Base-by-base conservation (phyloP, 2,113 vertebrate genomes). In the Platichthys flesus region DNA sequence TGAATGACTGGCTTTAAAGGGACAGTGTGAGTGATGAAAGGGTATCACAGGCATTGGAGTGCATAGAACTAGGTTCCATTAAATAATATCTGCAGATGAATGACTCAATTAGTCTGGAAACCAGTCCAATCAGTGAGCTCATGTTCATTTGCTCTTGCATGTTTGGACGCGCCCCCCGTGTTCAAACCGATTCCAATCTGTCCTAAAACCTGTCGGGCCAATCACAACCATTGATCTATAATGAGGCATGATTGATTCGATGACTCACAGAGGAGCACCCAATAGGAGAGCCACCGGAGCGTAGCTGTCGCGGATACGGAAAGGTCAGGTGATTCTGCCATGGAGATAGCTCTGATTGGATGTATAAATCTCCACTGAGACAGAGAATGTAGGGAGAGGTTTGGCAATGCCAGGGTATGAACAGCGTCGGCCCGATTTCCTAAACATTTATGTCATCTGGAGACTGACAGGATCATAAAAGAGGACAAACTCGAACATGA, bases 31-130 rank as follows among this genome's bases (percentile, higher is more conserved):
- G 31, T 7, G 31, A 31, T 7, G 31, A 31, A 51, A 20, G 24
- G 23, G 47, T 69, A 37, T 56, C 23, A 26, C 37, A 40, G 59
- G 42, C 8, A 3, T 28, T 16, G n/a, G 15, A 72, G 52, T 42
- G 58, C 45, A 54, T 71, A 57, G 57, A 58, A 63, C 23, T 57
- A 51, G 59, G 4, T 54, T 21, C 28, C 31, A 31, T 31, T 31
- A 54, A 54, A 49, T 62, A 64, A 66, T 63, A 56, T 64, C 12
- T 40, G 16, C 3, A 14, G 3, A 54, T 75, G 4, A 7, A 67
- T 59, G 42, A 4, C 2, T 35, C 20, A 20, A n/a, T 64, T 61
- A 35, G 58, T 10, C 58, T 31, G 58, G 28, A 35, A 62, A 23
- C 55, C 16, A 24, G 21, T 14, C 23, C 63, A n/a, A 68, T 47